Conservation (phyloP, 2,113 vertebrate species). For the Diadophis punctatus region DNA sequence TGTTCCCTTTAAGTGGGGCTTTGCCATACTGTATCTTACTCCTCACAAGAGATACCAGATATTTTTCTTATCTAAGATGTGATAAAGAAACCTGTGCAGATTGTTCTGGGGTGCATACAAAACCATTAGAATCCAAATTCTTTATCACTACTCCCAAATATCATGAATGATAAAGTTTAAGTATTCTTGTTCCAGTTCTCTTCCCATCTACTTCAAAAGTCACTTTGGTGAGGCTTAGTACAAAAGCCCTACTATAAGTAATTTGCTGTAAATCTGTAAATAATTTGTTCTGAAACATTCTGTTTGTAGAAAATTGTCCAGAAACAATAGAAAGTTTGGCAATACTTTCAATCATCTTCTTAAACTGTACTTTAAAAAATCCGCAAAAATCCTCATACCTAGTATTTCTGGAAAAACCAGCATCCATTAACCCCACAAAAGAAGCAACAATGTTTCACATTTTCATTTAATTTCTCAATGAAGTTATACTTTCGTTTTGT, state of each 20-base stretch:
- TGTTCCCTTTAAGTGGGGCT: background rate
- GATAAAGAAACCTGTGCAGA: background rate
- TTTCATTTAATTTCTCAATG: background rate
- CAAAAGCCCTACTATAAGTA: background rate
- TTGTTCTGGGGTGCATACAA: background rate
- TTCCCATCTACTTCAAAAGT: background rate
- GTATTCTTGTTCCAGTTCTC: background rate
- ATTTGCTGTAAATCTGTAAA: background rate
- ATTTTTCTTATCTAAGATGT: background rate
- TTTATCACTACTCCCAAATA: background rate
- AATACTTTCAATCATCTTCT: background rate
- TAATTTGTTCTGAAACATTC: background rate
- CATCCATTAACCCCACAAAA: background rate
- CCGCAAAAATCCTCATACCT: background rate
- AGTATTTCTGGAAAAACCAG: background rate
- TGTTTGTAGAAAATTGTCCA: background rate
- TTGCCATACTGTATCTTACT: background rate
- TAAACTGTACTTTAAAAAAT: background rate
- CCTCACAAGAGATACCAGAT: background rate
- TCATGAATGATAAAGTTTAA: background rate
- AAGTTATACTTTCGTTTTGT: background rate
- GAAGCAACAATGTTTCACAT: background rate
- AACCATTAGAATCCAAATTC: background rate
- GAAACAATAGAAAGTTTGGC: background rate
- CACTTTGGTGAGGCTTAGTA: background rate